Base-by-base conservation (phyloP, 2,797 vertebrate genomes). In the Catostomus latipinnis region DNA sequence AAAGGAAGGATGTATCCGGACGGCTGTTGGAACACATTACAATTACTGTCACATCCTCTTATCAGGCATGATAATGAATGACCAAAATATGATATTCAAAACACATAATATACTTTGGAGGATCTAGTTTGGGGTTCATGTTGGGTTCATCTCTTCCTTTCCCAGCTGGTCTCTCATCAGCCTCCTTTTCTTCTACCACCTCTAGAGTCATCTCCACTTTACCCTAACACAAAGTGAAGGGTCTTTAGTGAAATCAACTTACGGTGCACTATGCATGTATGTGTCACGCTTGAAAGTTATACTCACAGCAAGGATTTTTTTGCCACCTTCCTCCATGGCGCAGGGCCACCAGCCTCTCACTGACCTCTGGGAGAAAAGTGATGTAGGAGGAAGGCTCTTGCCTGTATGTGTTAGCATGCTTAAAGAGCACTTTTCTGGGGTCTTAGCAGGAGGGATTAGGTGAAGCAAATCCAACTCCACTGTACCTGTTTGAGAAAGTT, bases 201-300 rank as follows among this genome's bases (percentile, higher is more conserved):
- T 99, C 98, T 90, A 99, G 77, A 22, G 96, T 98, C 96, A 99
- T 96, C 92, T 99, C 98, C 65, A 99, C 94, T 94, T 99, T 99
- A 63, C 98, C 98, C 98, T 99, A 92, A 86, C 48, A 81, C 49
- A 78, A 72, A 61, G 49, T 60, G 13, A 68, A 62, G 4, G 6
- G 14, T 65, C 8, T 57, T 65, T 49, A 50, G 43, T 12, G 46
- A 46, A 46, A 48, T n/a, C 9, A 60, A 34, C 3, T 34, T 34
- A 34, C 34, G 34, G 34, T 34, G 3, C 34, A 34, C 34, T 34
- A 34, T 34, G 34, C 34, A 34, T 34, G 34, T 34, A 34, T 34
- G 34, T 34, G 34, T 34, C 34, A 34, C 4, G 50, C 13, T 58
- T 54, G 18, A 67, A 67, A 10, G 6, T 8, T n/a, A 72, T 16